Evolutionary conservation across 23 tunicate genomes (phyloP).

Genomic region (Styela plicata): DNA sequence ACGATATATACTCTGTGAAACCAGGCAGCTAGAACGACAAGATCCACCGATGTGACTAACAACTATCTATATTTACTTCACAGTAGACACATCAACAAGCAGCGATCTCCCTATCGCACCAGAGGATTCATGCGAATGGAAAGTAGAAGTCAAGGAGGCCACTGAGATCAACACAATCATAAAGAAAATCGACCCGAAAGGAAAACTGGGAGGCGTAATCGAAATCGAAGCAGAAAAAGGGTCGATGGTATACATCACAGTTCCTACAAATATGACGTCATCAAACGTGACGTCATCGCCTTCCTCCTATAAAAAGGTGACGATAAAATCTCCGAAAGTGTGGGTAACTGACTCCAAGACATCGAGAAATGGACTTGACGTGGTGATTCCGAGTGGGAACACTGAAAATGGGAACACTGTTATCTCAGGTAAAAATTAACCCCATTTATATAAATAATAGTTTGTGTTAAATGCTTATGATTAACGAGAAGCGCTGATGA

Average conservation of each 20-base stretch:
- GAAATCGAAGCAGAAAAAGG: constrained; percentile 31
- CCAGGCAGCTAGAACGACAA: too few relatives aligned
- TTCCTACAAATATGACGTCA: not conserved
- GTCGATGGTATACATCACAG: not conserved
- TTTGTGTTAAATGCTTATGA: too few relatives aligned
- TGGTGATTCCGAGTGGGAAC: not conserved
- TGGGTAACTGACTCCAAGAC: constrained; percentile 6
- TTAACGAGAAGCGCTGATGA: too few relatives aligned
- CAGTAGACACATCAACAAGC: not conserved
- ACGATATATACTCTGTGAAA: too few relatives aligned
- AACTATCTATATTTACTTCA: not conserved
- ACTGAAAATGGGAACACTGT: not conserved
- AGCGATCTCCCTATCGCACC: not conserved
- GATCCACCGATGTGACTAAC: too few relatives aligned
- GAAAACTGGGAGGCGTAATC: constrained; percentile 28
- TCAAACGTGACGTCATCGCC: not conserved
- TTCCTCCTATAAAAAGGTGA: not conserved
- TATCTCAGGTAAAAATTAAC: too few relatives aligned
- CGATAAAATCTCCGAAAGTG: constrained; percentile 10
- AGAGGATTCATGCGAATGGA: constrained; percentile 16
- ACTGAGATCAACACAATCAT: constrained; percentile 3
- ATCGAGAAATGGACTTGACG: constrained; percentile 3
- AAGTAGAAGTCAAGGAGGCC: constrained; percentile 11
- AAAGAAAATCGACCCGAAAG: constrained; percentile 22
- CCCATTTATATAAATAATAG: too few relatives aligned